A percentile compares a stretch with the other conserved stretches of the same genome.
Conservation (phyloP, 2,113 vertebrate species). For the Cebidichthys violaceus region DNA sequence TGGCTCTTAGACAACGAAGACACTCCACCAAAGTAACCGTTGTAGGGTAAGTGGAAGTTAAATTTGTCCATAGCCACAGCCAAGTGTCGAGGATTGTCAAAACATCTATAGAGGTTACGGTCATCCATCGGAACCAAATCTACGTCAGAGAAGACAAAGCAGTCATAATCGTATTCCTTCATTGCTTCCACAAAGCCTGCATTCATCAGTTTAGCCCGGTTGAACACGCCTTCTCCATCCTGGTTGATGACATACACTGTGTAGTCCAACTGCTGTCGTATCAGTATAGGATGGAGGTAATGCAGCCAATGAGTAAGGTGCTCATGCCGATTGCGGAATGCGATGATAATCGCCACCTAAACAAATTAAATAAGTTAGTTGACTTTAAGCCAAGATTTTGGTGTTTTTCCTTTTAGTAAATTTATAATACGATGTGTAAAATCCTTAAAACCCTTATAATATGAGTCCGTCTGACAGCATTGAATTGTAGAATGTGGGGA, state of each 20-base stretch:
- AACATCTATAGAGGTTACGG: slow-evolving; percentile 92
- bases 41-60: slow-evolving; percentile 91
- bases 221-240: slow-evolving; percentile 90
- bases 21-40: slow-evolving; percentile 92
- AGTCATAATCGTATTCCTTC: slow-evolving; percentile 93
- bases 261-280: slow-evolving; percentile 93
- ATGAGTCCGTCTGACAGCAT: neutral
- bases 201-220: slow-evolving; percentile 95
- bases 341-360: slow-evolving; percentile 92
- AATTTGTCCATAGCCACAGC: slow-evolving; percentile 98
- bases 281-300: slow-evolving; percentile 93
- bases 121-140: slow-evolving; percentile 95
- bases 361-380: neutral
- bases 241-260: slow-evolving; percentile 94
- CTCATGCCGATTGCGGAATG: slow-evolving; percentile 92
- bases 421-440: neutral
- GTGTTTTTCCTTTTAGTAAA: neutral
- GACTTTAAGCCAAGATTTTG: neutral
- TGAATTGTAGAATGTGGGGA: neutral
- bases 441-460: neutral
- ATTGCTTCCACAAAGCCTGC: slow-evolving; percentile 89
- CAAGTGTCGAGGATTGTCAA: slow-evolving; percentile 90
- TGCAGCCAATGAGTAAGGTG: slow-evolving; percentile 94
- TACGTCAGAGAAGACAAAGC: slow-evolving; percentile 95
- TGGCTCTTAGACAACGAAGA: slow-evolving; percentile 91